Base-by-base conservation (phyloP, 1,140 invertebrate genomes). In the Caenorhabditis brenneri region DNA sequence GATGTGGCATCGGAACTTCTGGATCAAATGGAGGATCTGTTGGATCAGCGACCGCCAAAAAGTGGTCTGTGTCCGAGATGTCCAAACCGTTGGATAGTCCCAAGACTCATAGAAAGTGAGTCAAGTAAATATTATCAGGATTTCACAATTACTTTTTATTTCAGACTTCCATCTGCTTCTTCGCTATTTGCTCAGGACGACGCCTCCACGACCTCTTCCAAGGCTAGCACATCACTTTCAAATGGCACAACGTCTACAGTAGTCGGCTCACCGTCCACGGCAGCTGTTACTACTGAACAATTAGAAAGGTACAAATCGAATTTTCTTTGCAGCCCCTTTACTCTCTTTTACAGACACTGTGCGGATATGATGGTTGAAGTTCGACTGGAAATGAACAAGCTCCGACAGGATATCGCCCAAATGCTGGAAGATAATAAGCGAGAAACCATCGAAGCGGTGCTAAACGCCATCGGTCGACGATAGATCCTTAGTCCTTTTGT, bases 1-100 rank as follows among this genome's bases (percentile, higher is more conserved):
- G 65, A 39, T 74, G 65, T 74, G 65, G 65, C 1, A 74, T 31
- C 22, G 65, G 27, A 24, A 42, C 36, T 3, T 36, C 29, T 42
- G 65, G 65, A 42, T 74, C 65, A 0, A 74, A 74, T 42, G 65
- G 65, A 22, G 65, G 65, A 74, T 74, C 65, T 2, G 36, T 74
- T 74, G 65, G 65, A 74, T 74, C 65, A 19, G 36, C 65, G 15
- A 15, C 36, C 0, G 65, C 65, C 36, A 74, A 74, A 19, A 74
- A 74, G 10, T 74, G 65, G 65, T 74, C 65, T 1, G 65, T 74
- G 12, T 46, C 65, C 6, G 65, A 74, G 1, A 22, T 36, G 24
- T 33, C 65, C n/a, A 74, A 74, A 24, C 65, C 65, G 1, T 12
- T 24, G 33, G 65, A 74, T 74, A 74, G 65, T 42, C 65, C 65